These are phyloP conservation scores for Dysmachus trigonus DNA, from an alignment of 2,888 invertebrate species.

Conservation along the genomic window DNA sequence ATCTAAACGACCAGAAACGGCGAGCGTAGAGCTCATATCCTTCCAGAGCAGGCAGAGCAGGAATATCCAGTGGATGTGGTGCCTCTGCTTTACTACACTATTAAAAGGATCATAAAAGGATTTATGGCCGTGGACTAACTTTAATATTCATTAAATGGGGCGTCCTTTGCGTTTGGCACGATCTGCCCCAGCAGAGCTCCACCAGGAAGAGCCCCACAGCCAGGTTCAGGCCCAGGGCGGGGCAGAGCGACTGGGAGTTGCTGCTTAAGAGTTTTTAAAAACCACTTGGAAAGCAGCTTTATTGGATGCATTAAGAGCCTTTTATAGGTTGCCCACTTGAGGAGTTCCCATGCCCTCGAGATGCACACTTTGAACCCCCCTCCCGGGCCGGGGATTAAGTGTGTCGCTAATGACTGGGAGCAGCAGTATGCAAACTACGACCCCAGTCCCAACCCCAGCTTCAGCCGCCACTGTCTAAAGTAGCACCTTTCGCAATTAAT, in stretches of 20 bases:
- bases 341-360: constrained; percentile 17
- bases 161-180: constrained; percentile 2
- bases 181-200: constrained; percentile 36
- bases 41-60: neutral
- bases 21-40: constrained; percentile 9
- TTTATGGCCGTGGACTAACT: constrained; percentile 58
- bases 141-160: constrained; percentile 50
- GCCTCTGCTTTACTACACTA: constrained; percentile 57
- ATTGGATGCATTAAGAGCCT: constrained; percentile 47
- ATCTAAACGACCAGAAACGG: neutral
- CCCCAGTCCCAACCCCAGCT: neutral
- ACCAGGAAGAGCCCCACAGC: constrained; percentile 12
- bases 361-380: neutral
- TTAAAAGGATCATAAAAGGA: constrained; percentile 61
- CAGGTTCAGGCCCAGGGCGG: no score
- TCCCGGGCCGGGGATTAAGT: constrained; percentile 37
- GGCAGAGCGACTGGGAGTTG: neutral
- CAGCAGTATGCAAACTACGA: constrained; percentile 42
- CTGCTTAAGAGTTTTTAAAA: constrained; percentile 46
- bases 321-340: constrained; percentile 45
- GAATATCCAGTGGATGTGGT: neutral
- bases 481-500: constrained; percentile 45
- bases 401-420: constrained; percentile 41
- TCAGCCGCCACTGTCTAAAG: neutral
- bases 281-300: constrained; percentile 46